Percentiles rank a stretch among this genome's conserved stretches.
Evolutionary conservation across 2,113 vertebrate genomes (phyloP).

Genomic region (Oncorhynchus clarkii): DNA sequence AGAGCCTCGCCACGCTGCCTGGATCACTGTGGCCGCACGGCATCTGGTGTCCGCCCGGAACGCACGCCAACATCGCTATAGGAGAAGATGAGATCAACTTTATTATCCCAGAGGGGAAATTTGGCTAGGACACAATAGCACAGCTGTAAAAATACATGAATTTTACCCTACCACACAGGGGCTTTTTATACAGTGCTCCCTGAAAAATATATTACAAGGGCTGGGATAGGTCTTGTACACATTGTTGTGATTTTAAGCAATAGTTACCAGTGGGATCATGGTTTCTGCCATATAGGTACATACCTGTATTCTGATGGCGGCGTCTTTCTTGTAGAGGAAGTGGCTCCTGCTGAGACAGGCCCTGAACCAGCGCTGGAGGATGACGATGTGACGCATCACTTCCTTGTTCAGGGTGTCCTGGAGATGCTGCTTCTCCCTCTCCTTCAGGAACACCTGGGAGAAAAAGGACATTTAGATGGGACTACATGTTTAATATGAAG

Average conservation of each 20-base stretch:
- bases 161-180: too few species aligned
- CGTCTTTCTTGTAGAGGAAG: slow-evolving; percentile 77
- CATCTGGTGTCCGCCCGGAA: slow-evolving; percentile 64
- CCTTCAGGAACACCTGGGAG: slow-evolving; percentile 90
- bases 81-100: too few species aligned
- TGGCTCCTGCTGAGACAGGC: slow-evolving; percentile 78
- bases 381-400: slow-evolving; percentile 82
- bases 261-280: slow-evolving; percentile 20
- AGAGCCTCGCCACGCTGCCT: slow-evolving; percentile 79
- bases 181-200: too few species aligned
- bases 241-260: too few species aligned
- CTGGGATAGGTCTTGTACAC: too few species aligned
- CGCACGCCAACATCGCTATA: slow-evolving; percentile 82
- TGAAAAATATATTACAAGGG: too few species aligned
- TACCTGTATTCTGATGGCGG: slow-evolving; percentile 82
- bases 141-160: too few species aligned
- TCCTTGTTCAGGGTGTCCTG: slow-evolving; percentile 84
- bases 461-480: background rate
- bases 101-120: too few species aligned
- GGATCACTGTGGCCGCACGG: slow-evolving; percentile 78
- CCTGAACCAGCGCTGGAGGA: slow-evolving; percentile 90
- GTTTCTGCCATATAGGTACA: background rate
- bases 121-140: too few species aligned
- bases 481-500: background rate
- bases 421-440: slow-evolving; percentile 78